phyloP scores from a whole-genome alignment of 2,113 vertebrate genomes.

The Eubucco bourcierii region DNA sequence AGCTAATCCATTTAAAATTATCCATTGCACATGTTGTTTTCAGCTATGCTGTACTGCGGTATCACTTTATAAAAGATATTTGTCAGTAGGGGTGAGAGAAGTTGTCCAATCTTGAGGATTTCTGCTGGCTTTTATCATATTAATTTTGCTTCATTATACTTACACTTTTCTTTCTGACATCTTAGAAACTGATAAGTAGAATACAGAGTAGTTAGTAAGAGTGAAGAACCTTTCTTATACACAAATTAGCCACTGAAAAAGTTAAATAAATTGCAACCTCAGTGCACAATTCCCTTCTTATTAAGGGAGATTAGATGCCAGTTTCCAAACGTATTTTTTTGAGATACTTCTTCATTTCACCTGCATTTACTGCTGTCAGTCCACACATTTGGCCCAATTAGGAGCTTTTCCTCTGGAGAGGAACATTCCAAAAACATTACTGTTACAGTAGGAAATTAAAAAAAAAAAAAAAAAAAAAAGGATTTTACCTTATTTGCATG shows the following conservation, averaged over 20 bases:
- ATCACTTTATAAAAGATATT: background rate
- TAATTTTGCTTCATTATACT: background rate
- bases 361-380: background rate
- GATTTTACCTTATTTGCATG: background rate
- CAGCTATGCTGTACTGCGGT: background rate
- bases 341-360: background rate
- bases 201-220: background rate
- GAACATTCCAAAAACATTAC: too few species aligned
- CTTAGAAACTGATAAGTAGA: background rate
- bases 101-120: background rate
- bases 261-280: background rate
- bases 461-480: background rate
- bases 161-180: background rate
- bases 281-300: background rate
- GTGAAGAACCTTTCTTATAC: background rate
- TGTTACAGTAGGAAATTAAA: background rate
- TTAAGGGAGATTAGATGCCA: background rate
- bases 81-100: background rate
- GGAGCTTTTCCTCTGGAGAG: background rate
- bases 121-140: background rate
- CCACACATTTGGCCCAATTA: background rate
- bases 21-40: background rate
- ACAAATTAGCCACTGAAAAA: background rate
- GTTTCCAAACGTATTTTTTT: background rate
- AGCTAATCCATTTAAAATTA: background rate